Evolutionary conservation across 1,140 invertebrate species (phyloP), one percentile per base, ranked within the genome.

Genomic region (Nephila pilipes): DNA sequence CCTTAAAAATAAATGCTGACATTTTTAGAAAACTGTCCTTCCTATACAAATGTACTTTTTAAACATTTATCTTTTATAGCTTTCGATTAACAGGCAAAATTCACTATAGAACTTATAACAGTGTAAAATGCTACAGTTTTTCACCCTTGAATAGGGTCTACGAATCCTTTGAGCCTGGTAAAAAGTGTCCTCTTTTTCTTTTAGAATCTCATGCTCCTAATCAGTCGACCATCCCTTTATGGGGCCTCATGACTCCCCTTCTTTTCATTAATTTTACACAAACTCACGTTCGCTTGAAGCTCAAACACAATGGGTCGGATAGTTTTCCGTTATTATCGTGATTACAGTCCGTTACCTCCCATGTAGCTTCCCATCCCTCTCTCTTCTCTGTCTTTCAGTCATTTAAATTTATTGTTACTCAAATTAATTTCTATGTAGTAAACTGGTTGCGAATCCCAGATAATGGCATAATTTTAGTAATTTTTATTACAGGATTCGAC

Each of bases 301-400:
- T 29, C 1, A 16, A 32, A 32, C 25, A 36, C 29, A 75, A 75
- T 18, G 10, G 29, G 16, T 12, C 65, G 65, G 65, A 32, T 16
- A 75, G 10, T 75, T 75, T 32, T 32, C 14, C 5, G 0, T 1
- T 12, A 85, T 85, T 85, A 85, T 58, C 55, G 83, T 85, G 83
- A 20, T 32, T 58, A 29, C 2, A 54, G 25, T 58, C 83, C 55
- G 83, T 85, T 85, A 32, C 55, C 83, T 58, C 29, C 83, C 81
- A 83, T 83, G 46, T 20, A 18, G 16, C 25, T 85, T 32, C 32
- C 16, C n/a, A 22, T 22, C 6, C n/a, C 29, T 2, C 25, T 18
- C 10, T 46, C 14, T 32, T 46, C 38, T 46, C 38, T 8, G 38
- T 75, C 14, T 54, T 18, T 25, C 83, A 1, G 57, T 85, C n/a